Base-by-base conservation (phyloP, 2,113 vertebrate species). In the Oenanthe melanoleuca region DNA sequence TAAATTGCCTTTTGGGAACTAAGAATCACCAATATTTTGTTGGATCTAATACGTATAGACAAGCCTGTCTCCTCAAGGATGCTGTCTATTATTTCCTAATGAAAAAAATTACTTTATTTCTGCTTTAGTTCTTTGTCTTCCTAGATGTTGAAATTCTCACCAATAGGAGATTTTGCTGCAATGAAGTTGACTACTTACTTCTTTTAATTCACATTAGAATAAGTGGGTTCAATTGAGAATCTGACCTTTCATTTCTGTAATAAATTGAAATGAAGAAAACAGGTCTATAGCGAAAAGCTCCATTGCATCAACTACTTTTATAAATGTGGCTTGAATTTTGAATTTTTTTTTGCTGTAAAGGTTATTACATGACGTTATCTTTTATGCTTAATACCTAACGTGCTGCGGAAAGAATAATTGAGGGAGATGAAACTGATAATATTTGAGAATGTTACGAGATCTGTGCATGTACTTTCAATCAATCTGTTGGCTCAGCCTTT, bases 281-380 rank as follows among this genome's bases (percentile, higher is more conserved):
- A 91, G 57, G 11, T 75, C 57, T 88, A 3, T 14, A 67, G 50
- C 4, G 22, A 56, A 86, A 95, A 56, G 47, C 55, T 87, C 31
- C 33, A 38, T 38, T 81, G 80, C 55, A 63, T 64, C 75, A 83
- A 56, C n/a, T 60, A 4, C 74, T 92, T 49, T 61, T 47, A 18
- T 56, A 94, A 91, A 79, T n/a, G 50, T 33, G 14, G 21, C 63
- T 34, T 82, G 79, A 72, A 84, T 94, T 95, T 22, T 40, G 59
- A 91, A 77, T 60, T 73, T 92, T 63, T 63, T 94, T 44, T 85
- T 2, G 2, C 53, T 6, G 1, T 82, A 82, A 91, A 87, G 71
- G 66, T 89, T 92, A 91, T 84, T 89, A 81, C 57, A 69, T 60
- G 61, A 72, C 53, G 73, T 74, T 82, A 92, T 65, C 70, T 80